These are phyloP conservation scores for Megaustenia siamemsis DNA, from an alignment of 2,888 invertebrate species.

Conservation along the genomic window DNA sequence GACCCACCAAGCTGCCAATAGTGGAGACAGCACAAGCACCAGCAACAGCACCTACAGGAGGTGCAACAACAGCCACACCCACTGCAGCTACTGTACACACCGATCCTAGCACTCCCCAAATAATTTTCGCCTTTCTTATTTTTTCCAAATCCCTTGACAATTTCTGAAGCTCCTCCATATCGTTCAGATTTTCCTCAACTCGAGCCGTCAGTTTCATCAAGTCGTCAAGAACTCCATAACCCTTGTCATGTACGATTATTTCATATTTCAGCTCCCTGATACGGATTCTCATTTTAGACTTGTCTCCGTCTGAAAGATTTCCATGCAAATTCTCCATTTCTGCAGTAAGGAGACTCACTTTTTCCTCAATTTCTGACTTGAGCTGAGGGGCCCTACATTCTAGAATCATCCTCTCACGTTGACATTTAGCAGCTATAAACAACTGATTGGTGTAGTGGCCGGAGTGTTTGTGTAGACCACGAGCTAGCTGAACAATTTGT, in stretches of 20 bases:
- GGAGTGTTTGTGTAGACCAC: background rate
- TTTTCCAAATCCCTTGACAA: background rate
- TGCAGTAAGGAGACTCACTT: background rate
- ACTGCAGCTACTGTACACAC: background rate
- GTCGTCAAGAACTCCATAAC: background rate
- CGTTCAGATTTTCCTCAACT: background rate
- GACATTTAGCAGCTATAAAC: background rate
- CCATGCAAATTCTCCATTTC: background rate
- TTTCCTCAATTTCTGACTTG: background rate
- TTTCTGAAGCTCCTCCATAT: background rate
- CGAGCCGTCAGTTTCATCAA: background rate
- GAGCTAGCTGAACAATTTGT: background rate
- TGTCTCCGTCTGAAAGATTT: background rate
- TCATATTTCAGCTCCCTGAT: background rate
- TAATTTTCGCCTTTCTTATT: background rate
- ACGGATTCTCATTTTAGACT: background rate
- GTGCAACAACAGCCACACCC: background rate
- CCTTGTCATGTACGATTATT: slow-evolving; percentile 5
- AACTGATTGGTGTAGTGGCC: background rate
- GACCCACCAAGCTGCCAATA: no score
- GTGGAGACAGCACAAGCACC: no score
- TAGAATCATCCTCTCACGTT: background rate
- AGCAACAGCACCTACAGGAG: background rate
- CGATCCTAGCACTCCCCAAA: background rate
- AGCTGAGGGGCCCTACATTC: background rate